Percentiles rank a stretch among this genome's conserved stretches.
These are phyloP conservation scores for Allenopithecus nigroviridis DNA, from an alignment of 2,797 vertebrate species.

Conservation along the genomic window DNA sequence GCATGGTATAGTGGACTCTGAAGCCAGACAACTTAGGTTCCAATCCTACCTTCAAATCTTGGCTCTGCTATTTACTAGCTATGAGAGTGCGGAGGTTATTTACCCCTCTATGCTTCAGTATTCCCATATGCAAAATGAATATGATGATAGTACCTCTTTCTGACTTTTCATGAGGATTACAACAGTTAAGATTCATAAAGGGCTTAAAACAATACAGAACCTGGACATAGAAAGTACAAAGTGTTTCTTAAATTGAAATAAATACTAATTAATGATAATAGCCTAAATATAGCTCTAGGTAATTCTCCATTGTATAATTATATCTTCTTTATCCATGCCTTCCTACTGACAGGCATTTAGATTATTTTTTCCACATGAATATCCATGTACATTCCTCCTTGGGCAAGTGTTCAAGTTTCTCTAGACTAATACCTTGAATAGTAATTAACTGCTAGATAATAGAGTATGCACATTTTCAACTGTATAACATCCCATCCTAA, in stretches of 20 bases:
- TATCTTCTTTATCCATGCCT: not conserved
- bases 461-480: not conserved
- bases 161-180: slow-evolving; percentile 8
- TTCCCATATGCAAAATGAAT: not conserved
- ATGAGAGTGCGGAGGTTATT: not conserved
- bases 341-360: not conserved
- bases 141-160: not conserved
- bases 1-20: not conserved
- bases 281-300: not conserved
- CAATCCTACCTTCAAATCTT: not conserved
- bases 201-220: not conserved
- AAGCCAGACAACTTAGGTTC: not conserved
- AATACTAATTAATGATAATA: not conserved
- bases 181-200: not conserved
- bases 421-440: not conserved
- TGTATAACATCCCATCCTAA: not conserved
- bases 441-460: not conserved
- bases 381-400: not conserved
- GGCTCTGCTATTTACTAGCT: not conserved
- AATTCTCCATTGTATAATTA: not conserved
- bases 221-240: not conserved
- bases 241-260: not conserved
- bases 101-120: not conserved
- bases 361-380: slow-evolving; percentile 8
- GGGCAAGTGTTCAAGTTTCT: not conserved